phyloP scores from a whole-genome alignment of 1,140 invertebrate species.

The Plectrocnemia conspersa region DNA sequence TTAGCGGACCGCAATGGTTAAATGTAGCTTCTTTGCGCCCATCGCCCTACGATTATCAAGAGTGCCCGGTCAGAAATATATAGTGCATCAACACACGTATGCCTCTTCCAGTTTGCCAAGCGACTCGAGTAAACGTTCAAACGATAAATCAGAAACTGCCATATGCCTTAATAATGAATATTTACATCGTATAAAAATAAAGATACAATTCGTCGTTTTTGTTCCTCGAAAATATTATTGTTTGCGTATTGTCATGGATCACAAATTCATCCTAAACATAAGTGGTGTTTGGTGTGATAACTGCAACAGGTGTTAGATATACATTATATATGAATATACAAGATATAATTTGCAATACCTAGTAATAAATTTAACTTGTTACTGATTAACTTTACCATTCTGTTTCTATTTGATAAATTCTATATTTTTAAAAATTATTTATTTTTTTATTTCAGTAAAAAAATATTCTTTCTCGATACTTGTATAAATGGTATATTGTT shows the following conservation, averaged over 20 bases:
- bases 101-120: constrained; percentile 4
- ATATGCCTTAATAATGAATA: constrained; percentile 27
- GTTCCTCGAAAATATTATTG: constrained; percentile 2
- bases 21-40: constrained; percentile 19
- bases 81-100: not conserved
- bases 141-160: constrained; percentile 24
- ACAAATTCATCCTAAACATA: not conserved
- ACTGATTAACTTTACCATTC: too few relatives aligned
- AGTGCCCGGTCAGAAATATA: constrained; percentile 16
- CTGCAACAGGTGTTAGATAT: constrained; percentile 1
- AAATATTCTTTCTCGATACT: not conserved
- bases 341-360: constrained; percentile 9
- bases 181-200: constrained; percentile 3
- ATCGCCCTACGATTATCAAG: constrained; percentile 16
- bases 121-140: not conserved
- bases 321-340: too few relatives aligned
- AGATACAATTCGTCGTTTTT: not conserved
- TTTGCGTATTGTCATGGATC: too few relatives aligned
- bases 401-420: not conserved
- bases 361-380: constrained; percentile 1
- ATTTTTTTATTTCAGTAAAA: not conserved
- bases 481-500: not conserved
- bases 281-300: constrained; percentile 8
- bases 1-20: constrained; percentile 55
- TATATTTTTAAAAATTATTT: constrained; percentile 1